phyloP scores from a whole-genome alignment of 2,888 invertebrate species.

The Masnerella sp. region DNA sequence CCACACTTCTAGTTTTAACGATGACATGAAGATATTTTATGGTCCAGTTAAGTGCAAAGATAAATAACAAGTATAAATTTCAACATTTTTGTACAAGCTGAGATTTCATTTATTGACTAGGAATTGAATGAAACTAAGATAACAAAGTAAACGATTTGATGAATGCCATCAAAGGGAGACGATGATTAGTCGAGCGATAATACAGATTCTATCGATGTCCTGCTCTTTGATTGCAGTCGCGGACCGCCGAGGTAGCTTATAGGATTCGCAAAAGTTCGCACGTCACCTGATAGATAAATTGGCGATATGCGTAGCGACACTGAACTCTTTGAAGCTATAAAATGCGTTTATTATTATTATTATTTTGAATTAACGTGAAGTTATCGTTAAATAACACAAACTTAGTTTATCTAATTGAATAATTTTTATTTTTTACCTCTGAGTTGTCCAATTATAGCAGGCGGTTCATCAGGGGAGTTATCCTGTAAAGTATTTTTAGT shows the following conservation, averaged over 20 bases:
- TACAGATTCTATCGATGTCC: constrained; percentile 83
- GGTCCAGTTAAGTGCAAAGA: constrained; percentile 20
- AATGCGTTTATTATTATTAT: constrained; percentile 1
- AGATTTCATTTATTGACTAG: constrained; percentile 49
- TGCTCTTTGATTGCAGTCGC: constrained; percentile 78
- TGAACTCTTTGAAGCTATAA: constrained; percentile 38
- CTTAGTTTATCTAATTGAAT: background rate
- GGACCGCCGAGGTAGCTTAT: constrained; percentile 85
- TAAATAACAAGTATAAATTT: too few relatives aligned
- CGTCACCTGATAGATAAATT: constrained; percentile 79
- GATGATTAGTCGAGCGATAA: constrained; percentile 81
- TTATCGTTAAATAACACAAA: too few relatives aligned
- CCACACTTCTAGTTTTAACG: too few relatives aligned
- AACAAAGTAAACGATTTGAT: constrained; percentile 41
- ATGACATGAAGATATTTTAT: too few relatives aligned
- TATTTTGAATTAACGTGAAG: background rate
- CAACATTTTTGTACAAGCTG: constrained; percentile 40
- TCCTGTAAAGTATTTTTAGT: constrained; percentile 46
- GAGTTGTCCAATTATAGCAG: constrained; percentile 20
- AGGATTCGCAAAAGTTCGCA: constrained; percentile 82
- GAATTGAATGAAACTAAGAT: constrained; percentile 35
- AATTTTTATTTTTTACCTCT: constrained; percentile 30
- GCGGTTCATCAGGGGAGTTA: constrained; percentile 31
- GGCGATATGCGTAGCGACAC: constrained; percentile 72
- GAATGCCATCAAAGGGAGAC: constrained; percentile 23